Conservation (phyloP, 2,888 invertebrate species). For the Lamellibrachia satsuma region DNA sequence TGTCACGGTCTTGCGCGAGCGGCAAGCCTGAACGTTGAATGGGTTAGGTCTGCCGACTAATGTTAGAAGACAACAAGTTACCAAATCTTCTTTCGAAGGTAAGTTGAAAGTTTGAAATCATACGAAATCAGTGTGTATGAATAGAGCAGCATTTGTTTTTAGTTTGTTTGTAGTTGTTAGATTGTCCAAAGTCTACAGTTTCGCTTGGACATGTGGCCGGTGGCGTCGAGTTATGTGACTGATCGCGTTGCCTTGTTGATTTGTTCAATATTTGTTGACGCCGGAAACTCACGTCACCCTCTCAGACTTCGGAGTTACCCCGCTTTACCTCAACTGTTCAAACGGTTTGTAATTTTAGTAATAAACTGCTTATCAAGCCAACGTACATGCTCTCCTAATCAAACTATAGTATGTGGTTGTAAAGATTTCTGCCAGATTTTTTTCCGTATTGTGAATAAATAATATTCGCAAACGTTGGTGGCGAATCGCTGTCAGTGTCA, state of each 20-base stretch:
- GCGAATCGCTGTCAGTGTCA: background rate
- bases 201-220: background rate
- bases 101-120: background rate
- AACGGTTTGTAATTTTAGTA: background rate
- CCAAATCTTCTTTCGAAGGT: background rate
- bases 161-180: background rate
- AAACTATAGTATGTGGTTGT: background rate
- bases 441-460: background rate
- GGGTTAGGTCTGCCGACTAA: background rate
- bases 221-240: background rate
- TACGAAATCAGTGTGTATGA: background rate
- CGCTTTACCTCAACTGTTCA: background rate
- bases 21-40: background rate
- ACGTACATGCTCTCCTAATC: too few species aligned
- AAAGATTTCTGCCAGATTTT: background rate
- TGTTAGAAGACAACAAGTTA: background rate
- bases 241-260: background rate
- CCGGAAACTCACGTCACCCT: background rate
- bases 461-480: background rate
- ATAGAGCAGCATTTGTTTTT: background rate
- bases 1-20: background rate
- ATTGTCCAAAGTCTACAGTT: background rate
- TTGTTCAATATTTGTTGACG: background rate
- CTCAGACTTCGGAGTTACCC: background rate
- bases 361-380: background rate